A percentile compares a stretch with the other conserved stretches of the same genome.
These are phyloP conservation scores for Pollenia labialis DNA, from an alignment of 2,888 invertebrate species.

Conservation along the genomic window DNA sequence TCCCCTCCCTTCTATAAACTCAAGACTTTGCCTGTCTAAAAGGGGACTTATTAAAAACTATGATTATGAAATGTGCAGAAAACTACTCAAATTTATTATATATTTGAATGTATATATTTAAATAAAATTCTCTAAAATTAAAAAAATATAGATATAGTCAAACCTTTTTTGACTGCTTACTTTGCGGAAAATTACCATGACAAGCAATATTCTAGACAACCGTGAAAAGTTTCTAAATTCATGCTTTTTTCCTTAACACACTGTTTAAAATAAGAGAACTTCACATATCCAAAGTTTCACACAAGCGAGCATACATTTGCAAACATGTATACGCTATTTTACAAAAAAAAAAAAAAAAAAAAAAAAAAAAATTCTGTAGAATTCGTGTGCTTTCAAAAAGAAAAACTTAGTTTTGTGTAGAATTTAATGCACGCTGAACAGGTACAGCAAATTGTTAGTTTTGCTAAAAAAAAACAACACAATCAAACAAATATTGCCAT, in stretches of 20 bases:
- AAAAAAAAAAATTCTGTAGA: background rate
- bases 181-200: constrained; percentile 15
- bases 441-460: background rate
- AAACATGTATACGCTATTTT: background rate
- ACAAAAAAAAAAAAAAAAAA: background rate
- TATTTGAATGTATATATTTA: too few relatives aligned
- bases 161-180: background rate
- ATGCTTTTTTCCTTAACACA: background rate
- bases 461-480: background rate
- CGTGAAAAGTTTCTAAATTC: background rate
- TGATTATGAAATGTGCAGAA: too few relatives aligned
- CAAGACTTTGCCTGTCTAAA: too few relatives aligned
- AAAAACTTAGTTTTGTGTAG: background rate
- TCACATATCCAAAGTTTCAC: background rate
- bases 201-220: background rate
- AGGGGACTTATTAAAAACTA: too few relatives aligned
- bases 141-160: too few relatives aligned
- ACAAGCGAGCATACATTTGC: background rate
- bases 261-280: background rate
- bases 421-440: background rate
- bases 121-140: too few relatives aligned
- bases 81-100: too few relatives aligned
- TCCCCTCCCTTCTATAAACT: too few relatives aligned
- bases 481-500: background rate
- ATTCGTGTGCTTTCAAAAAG: background rate